phyloP scores from a whole-genome alignment of 2,797 vertebrate genomes.

The Rhabdomys pumilio region DNA sequence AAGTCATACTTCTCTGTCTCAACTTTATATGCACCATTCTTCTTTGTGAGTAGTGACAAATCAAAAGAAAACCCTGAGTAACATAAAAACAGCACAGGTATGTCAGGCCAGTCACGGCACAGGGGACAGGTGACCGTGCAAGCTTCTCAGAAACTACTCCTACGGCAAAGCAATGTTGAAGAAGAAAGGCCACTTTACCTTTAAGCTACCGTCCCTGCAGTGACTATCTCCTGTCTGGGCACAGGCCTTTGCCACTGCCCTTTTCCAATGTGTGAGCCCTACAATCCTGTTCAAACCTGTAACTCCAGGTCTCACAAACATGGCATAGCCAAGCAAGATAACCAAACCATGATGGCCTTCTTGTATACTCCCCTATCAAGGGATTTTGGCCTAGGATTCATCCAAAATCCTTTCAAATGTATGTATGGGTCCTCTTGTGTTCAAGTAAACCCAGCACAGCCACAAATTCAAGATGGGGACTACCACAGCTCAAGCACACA shows the following conservation, averaged over 20 bases:
- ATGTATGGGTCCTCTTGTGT: fast-evolving
- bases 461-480: background rate
- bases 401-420: background rate
- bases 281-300: fast-evolving
- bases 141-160: background rate
- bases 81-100: conserved; percentile 29
- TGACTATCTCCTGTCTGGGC: fast-evolving
- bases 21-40: conserved; percentile 89
- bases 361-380: background rate
- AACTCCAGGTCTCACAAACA: background rate
- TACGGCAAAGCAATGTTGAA: fast-evolving
- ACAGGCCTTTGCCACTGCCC: fast-evolving
- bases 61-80: conserved; percentile 94
- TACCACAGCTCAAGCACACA: background rate
- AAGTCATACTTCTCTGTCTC: conserved; percentile 91
- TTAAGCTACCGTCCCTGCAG: fast-evolving
- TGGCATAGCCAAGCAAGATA: fast-evolving
- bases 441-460: background rate
- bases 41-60: conserved; percentile 93
- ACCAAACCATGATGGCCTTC: fast-evolving
- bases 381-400: background rate
- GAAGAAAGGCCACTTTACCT: background rate
- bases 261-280: fast-evolving
- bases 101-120: background rate
- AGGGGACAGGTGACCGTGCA: background rate